phyloP scores from a whole-genome alignment of 2,888 invertebrate genomes.

The Acleris emargana region DNA sequence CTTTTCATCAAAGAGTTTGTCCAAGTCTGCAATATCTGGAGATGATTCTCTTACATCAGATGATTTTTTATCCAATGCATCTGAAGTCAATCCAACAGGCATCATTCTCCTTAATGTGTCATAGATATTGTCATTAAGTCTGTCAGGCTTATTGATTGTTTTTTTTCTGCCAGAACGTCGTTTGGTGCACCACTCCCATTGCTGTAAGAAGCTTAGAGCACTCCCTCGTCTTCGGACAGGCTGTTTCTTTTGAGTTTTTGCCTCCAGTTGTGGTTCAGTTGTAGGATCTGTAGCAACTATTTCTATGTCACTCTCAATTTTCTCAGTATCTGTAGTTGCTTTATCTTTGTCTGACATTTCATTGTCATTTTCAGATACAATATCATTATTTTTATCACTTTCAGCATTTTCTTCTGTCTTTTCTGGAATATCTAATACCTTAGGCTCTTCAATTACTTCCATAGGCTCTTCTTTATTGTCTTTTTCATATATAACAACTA shows the following conservation, averaged over 20 bases:
- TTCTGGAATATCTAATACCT: constrained; percentile 57
- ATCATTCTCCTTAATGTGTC: constrained; percentile 87
- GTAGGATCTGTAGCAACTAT: constrained; percentile 51
- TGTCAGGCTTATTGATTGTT: constrained; percentile 77
- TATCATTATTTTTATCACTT: constrained; percentile 60
- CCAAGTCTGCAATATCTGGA: constrained; percentile 85
- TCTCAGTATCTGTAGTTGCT: constrained; percentile 65
- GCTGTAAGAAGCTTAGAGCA: constrained; percentile 88
- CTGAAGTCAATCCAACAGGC: constrained; percentile 83
- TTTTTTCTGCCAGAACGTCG: constrained; percentile 79
- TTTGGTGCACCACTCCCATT: constrained; percentile 90
- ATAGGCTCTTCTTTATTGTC: constrained; percentile 56
- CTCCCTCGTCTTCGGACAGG: constrained; percentile 87
- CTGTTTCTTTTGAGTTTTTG: constrained; percentile 76
- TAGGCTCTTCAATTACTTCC: constrained; percentile 67
- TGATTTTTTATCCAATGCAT: constrained; percentile 65
- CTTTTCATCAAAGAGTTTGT: constrained; percentile 84
- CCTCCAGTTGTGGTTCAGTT: constrained; percentile 54
- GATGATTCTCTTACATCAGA: constrained; percentile 80
- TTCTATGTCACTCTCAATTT: constrained; percentile 68
- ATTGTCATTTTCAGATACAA: constrained; percentile 66
- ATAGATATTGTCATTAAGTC: constrained; percentile 85
- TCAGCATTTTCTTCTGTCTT: constrained; percentile 51
- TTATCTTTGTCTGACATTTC: constrained; percentile 75
- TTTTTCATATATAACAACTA: constrained; percentile 67